These are phyloP conservation scores for Fopius arisanus DNA, from an alignment of 1,140 invertebrate genomes.

Conservation along the genomic window DNA sequence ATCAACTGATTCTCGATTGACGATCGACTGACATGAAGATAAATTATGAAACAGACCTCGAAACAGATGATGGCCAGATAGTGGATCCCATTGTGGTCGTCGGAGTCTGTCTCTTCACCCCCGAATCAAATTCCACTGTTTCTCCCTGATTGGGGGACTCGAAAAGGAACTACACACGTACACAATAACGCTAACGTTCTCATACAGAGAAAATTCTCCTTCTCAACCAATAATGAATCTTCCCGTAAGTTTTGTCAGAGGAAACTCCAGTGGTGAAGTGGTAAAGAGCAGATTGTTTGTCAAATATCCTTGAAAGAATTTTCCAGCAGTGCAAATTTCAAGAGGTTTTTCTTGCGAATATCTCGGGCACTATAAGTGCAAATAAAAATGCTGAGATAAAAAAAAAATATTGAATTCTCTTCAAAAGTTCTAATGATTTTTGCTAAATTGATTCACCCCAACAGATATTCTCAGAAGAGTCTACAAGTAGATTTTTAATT, in stretches of 20 bases:
- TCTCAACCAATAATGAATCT: not conserved
- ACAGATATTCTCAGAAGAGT: not conserved
- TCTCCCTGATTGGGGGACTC: not conserved
- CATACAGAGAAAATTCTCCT: not conserved
- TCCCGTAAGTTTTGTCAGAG: not conserved
- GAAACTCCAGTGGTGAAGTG: not conserved
- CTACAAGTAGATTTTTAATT: not conserved
- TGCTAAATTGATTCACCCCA: not conserved
- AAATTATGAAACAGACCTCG: not conserved
- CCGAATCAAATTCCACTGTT: not conserved
- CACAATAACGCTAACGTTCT: not conserved
- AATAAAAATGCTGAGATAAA: no score
- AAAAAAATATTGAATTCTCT: no score
- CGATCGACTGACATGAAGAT: not conserved
- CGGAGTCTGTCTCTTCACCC: not conserved
- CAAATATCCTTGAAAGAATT: not conserved
- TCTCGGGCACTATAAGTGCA: not conserved
- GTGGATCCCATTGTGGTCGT: conserved; percentile 6
- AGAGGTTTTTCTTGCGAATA: not conserved
- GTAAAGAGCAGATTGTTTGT: not conserved
- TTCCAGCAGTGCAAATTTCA: not conserved
- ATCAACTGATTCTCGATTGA: conserved; percentile 11
- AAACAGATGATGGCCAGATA: not conserved
- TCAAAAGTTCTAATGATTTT: no score
- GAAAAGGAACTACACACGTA: not conserved